Conservation (phyloP, 2,113 vertebrate genomes). For the Cyanistes caeruleus region DNA sequence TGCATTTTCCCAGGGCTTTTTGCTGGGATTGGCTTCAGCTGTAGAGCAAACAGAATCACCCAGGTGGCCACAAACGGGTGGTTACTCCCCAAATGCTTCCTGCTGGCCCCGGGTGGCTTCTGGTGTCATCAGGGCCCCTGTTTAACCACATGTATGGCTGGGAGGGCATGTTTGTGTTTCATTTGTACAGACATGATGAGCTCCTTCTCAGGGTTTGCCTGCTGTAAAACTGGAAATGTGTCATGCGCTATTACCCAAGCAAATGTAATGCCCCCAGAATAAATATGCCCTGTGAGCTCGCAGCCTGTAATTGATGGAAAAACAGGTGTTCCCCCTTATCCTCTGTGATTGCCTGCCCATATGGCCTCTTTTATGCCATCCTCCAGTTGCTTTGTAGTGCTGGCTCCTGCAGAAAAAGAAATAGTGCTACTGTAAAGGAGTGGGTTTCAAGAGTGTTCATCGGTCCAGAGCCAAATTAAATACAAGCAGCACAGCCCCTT, state of each 20-base stretch:
- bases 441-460: constrained; percentile 5
- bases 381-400: constrained; percentile 15
- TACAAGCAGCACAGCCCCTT: neutral
- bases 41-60: constrained; percentile 59
- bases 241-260: constrained; percentile 75
- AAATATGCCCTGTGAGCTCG: constrained; percentile 66
- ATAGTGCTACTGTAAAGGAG: neutral
- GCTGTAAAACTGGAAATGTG: constrained; percentile 67
- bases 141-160: constrained; percentile 16
- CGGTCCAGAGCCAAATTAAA: constrained; percentile 24
- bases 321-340: constrained; percentile 78
- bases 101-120: constrained; percentile 28
- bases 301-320: constrained; percentile 70
- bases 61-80: constrained; percentile 48
- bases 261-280: constrained; percentile 76
- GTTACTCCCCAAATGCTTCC: constrained; percentile 61
- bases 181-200: constrained; percentile 57
- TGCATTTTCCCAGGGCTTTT: constrained; percentile 48
- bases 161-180: constrained; percentile 62
- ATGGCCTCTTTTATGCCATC: constrained; percentile 44
- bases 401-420: neutral
- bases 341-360: constrained; percentile 69
- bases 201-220: constrained; percentile 51
- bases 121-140: constrained; percentile 37
- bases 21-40: neutral